Conservation (phyloP, 2,888 invertebrate species). For the Tetrapedia diversipes region DNA sequence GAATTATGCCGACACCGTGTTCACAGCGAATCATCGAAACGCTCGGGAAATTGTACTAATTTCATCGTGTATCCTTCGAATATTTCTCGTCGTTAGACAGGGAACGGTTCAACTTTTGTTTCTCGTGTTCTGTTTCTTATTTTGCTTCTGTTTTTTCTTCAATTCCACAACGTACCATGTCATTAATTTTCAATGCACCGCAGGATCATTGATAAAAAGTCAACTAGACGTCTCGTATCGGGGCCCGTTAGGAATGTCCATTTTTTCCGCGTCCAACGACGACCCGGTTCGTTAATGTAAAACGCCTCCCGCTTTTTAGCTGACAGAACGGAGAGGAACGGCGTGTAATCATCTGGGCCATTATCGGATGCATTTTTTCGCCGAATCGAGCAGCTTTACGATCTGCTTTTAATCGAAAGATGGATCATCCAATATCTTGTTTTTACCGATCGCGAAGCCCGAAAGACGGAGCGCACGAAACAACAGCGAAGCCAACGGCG, state of each 20-base stretch:
- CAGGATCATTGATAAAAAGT: constrained; percentile 10
- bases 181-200: constrained; percentile 5
- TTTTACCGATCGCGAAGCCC: constrained; percentile 6
- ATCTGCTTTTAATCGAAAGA: constrained; percentile 48
- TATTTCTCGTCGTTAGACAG: constrained; percentile 7
- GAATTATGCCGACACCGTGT: constrained; percentile 41
- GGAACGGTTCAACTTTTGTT: constrained; percentile 1
- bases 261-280: constrained; percentile 3
- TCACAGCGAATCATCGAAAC: constrained; percentile 35
- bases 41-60: constrained; percentile 23
- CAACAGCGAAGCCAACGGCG: constrained; percentile 19
- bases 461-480: background rate
- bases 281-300: constrained; percentile 21
- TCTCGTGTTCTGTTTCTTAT: background rate
- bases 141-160: background rate
- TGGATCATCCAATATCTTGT: constrained; percentile 39
- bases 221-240: background rate
- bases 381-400: constrained; percentile 30
- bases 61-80: constrained; percentile 19
- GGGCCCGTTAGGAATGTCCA: constrained; percentile 23
- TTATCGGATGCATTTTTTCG: constrained; percentile 46
- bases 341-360: constrained; percentile 42
- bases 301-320: constrained; percentile 37
- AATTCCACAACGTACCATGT: background rate
- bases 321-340: constrained; percentile 32